phyloP scores from a whole-genome alignment of 2,888 invertebrate species.

The Noctua fimbriata region DNA sequence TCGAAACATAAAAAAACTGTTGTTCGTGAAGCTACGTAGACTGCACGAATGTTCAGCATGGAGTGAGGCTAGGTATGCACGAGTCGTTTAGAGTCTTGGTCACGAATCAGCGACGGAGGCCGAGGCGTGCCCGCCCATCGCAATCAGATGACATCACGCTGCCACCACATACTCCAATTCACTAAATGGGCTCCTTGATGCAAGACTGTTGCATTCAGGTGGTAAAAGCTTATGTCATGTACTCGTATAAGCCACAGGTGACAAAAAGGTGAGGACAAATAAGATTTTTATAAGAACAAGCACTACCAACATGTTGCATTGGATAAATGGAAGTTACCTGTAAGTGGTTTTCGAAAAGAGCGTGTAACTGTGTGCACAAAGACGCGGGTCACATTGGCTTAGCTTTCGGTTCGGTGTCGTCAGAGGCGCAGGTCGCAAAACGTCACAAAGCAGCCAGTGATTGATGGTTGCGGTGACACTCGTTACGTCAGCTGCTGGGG shows the following conservation, averaged over 20 bases:
- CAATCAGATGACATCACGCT: slow-evolving; percentile 86
- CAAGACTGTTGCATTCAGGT: slow-evolving; percentile 63
- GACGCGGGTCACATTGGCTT: slow-evolving; percentile 57
- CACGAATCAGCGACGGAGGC: slow-evolving; percentile 78
- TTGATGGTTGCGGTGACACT: slow-evolving; percentile 88
- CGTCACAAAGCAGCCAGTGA: slow-evolving; percentile 85
- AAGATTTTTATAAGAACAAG: not conserved
- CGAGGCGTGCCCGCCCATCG: slow-evolving; percentile 82
- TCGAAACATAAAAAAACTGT: slow-evolving; percentile 66
- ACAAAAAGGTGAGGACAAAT: not conserved
- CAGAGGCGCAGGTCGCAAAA: slow-evolving; percentile 79
- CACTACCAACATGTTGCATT: not conserved
- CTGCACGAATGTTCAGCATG: slow-evolving; percentile 75
- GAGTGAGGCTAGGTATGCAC: slow-evolving; percentile 77
- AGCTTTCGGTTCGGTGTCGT: slow-evolving; percentile 58
- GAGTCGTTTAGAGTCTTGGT: slow-evolving; percentile 79
- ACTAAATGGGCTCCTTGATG: slow-evolving; percentile 67
- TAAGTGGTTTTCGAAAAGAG: not conserved
- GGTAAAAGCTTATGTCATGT: slow-evolving; percentile 10
- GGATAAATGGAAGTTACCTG: slow-evolving; percentile 9
- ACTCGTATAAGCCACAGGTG: not conserved
- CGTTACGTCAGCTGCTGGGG: slow-evolving; percentile 81
- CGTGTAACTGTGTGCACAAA: slow-evolving; percentile 32
- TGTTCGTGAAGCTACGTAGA: slow-evolving; percentile 66
- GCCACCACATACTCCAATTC: slow-evolving; percentile 71